Percentiles rank a stretch among this genome's conserved stretches.
Evolutionary conservation across 2,113 vertebrate genomes (phyloP).

Genomic region (Bettongia penicillata): DNA sequence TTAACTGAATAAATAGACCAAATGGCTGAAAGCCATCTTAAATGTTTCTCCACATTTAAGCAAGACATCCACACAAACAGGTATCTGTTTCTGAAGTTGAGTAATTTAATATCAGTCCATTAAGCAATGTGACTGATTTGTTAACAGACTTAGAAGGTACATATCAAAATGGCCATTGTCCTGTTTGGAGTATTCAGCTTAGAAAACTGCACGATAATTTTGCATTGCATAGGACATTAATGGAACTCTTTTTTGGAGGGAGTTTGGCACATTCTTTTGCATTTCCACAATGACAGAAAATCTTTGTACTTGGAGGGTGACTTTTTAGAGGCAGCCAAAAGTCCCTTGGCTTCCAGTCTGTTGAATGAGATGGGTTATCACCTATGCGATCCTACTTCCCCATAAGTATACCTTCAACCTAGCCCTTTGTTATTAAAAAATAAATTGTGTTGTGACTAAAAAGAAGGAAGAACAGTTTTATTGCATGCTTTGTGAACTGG

Average conservation of each 20-base stretch:
- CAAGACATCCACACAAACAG: background rate
- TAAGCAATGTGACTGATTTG: background rate
- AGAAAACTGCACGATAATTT: background rate
- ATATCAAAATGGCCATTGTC: background rate
- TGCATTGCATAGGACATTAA: background rate
- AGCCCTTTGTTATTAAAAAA: background rate
- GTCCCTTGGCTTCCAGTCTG: background rate
- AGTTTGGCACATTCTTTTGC: background rate
- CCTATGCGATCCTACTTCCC: background rate
- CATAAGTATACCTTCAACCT: background rate
- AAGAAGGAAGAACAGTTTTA: background rate
- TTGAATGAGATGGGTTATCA: background rate
- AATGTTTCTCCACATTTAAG: slow-evolving; percentile 66
- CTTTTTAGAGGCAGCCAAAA: background rate
- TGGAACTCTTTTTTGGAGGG: background rate
- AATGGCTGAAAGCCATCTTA: slow-evolving; percentile 55
- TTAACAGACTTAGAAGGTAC: background rate
- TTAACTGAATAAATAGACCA: slow-evolving; percentile 41
- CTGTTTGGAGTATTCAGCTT: background rate
- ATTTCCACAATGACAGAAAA: no score
- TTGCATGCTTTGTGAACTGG: background rate
- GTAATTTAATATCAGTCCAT: background rate
- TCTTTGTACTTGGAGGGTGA: no score
- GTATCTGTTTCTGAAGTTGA: background rate
- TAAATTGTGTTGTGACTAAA: background rate